phyloP scores from a whole-genome alignment of 2,888 invertebrate species.

The Drosophila meridiana region DNA sequence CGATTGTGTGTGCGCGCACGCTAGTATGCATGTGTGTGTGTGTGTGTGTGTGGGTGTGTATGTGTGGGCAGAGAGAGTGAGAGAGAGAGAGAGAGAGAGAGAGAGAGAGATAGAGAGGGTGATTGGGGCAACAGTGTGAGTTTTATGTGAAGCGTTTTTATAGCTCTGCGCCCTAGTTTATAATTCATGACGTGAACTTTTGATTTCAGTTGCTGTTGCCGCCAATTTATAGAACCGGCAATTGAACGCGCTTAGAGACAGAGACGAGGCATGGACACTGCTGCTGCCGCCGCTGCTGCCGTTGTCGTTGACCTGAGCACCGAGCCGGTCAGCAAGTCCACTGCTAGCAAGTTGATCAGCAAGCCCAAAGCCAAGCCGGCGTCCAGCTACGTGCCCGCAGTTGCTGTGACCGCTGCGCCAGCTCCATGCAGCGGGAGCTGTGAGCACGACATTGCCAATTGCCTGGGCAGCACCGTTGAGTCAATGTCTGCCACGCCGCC shows the following conservation, averaged over 20 bases:
- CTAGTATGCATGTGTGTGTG: slow-evolving; percentile 5
- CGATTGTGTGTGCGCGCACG: slow-evolving; percentile 13
- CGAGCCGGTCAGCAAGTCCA: slow-evolving; percentile 57
- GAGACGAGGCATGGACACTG: slow-evolving; percentile 64
- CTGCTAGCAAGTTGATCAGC: slow-evolving; percentile 42
- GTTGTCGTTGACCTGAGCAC: slow-evolving; percentile 69
- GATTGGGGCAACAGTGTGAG: not conserved
- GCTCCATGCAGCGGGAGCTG: slow-evolving; percentile 15
- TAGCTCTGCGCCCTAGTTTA: slow-evolving; percentile 47
- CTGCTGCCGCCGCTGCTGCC: slow-evolving; percentile 73
- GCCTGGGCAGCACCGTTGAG: slow-evolving; percentile 80
- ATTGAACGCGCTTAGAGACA: slow-evolving; percentile 27
- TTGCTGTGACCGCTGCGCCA: slow-evolving; percentile 44
- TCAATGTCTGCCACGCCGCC: slow-evolving; percentile 79
- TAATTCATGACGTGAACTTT: slow-evolving; percentile 61
- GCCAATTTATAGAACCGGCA: slow-evolving; percentile 38
- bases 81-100: not conserved
- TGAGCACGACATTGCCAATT: slow-evolving; percentile 52
- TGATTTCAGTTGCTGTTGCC: slow-evolving; percentile 60
- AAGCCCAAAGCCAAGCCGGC: slow-evolving; percentile 39
- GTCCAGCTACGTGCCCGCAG: slow-evolving; percentile 42
- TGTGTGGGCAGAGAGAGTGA: not conserved
- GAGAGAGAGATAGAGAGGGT: not conserved
- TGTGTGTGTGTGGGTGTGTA: not conserved
- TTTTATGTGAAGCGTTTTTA: slow-evolving; percentile 32